Evolutionary conservation across 1,140 invertebrate species (phyloP).

Genomic region (Lepidotrigona ventralis): DNA sequence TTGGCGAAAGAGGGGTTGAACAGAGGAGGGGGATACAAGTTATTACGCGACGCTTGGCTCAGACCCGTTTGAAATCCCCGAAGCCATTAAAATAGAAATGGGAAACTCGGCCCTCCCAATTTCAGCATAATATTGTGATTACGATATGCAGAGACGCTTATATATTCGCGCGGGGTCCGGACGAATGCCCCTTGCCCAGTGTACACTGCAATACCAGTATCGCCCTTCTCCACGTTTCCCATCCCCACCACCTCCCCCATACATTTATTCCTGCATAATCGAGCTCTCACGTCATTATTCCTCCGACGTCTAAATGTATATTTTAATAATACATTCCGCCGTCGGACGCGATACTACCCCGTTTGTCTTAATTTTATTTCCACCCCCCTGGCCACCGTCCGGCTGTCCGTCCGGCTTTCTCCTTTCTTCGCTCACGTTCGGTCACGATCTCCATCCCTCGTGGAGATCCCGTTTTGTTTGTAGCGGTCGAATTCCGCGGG

Average conservation of each 20-base stretch:
- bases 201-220: constrained; percentile 65
- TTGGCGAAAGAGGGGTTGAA: neutral
- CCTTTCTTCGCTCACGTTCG: neutral
- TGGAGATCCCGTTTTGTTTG: neutral
- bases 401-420: neutral
- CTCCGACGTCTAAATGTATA: constrained; percentile 67
- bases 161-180: constrained; percentile 49
- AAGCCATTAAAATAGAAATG: constrained; percentile 79
- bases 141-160: constrained; percentile 71
- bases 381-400: neutral
- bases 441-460: neutral
- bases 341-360: too few species aligned
- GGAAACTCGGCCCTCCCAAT: constrained; percentile 76
- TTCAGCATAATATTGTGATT: constrained; percentile 79
- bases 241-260: constrained; percentile 43
- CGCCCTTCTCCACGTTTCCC: constrained; percentile 59
- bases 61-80: constrained; percentile 72
- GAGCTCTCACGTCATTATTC: constrained; percentile 70
- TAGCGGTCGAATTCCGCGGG: too few species aligned
- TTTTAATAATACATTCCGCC: constrained; percentile 44
- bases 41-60: constrained; percentile 66
- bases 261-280: constrained; percentile 77
- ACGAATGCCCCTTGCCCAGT: constrained; percentile 64
- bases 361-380: constrained; percentile 18
- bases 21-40: constrained; percentile 52